A percentile compares a stretch with the other conserved stretches of the same genome.
phyloP scores from a whole-genome alignment of 2,113 vertebrate genomes.

The Platichthys stellatus region DNA sequence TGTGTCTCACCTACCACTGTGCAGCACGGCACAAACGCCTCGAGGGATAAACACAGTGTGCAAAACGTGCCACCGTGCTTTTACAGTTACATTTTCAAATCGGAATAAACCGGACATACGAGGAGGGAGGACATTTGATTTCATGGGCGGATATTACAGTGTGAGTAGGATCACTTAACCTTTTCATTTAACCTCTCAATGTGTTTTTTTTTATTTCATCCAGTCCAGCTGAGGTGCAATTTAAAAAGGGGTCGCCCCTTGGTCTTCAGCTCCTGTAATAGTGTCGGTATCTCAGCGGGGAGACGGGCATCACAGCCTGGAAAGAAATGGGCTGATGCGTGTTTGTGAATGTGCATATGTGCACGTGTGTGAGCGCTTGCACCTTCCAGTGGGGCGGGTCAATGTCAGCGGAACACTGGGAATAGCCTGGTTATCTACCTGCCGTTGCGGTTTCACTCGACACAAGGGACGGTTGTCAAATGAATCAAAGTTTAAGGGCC shows the following conservation, averaged over 20 bases:
- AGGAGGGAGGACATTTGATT: conserved; percentile 22
- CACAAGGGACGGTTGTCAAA: conserved; percentile 78
- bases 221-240: conserved; percentile 21
- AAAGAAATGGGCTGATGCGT: conserved; percentile 31
- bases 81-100: conserved; percentile 23
- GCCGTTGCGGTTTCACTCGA: conserved; percentile 65
- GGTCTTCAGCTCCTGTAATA: conserved; percentile 45
- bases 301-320: conserved; percentile 13
- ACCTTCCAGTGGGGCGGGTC: conserved; percentile 59
- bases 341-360: neutral
- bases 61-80: neutral
- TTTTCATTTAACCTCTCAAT: conserved; percentile 57
- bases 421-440: conserved; percentile 78
- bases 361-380: conserved; percentile 2
- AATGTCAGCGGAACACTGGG: conserved; percentile 72
- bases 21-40: conserved; percentile 29
- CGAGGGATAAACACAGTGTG: conserved; percentile 45
- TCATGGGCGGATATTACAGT: conserved; percentile 18
- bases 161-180: conserved; percentile 48
- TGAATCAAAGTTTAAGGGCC: conserved; percentile 78
- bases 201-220: conserved; percentile 32
- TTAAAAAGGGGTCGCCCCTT: conserved; percentile 40
- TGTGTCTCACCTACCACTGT: conserved; percentile 17
- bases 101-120: conserved; percentile 28
- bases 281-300: conserved; percentile 47